phyloP scores from a whole-genome alignment of 2,888 invertebrate species.

The Trichogramma dendrolimi region DNA sequence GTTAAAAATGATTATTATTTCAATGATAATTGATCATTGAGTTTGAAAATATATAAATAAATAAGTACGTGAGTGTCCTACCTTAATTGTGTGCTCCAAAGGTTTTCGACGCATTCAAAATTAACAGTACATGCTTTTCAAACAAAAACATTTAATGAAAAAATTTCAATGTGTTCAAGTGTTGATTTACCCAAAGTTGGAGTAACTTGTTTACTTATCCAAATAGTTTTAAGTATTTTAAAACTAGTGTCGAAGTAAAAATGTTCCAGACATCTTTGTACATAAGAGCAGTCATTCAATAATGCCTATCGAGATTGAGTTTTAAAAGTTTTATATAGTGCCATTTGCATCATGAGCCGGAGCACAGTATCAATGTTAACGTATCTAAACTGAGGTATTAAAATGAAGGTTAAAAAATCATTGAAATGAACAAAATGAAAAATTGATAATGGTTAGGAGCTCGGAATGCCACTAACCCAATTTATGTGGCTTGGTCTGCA shows the following conservation, averaged over 20 bases:
- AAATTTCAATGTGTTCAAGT: conserved; percentile 21
- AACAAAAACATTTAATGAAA: conserved; percentile 12
- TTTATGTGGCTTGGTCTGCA: conserved; percentile 54
- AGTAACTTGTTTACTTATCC: neutral
- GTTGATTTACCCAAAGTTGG: conserved; percentile 15
- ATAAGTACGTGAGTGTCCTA: conserved; percentile 9
- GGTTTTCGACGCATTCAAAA: conserved; percentile 25
- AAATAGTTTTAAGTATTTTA: conserved; percentile 19
- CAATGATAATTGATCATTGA: too few relatives aligned
- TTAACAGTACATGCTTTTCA: conserved; percentile 20
- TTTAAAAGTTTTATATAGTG: conserved; percentile 26
- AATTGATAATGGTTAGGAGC: conserved; percentile 26
- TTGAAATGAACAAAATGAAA: conserved; percentile 1
- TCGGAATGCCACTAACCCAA: conserved; percentile 53
- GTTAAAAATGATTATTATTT: too few relatives aligned
- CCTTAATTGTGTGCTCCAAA: conserved; percentile 25
- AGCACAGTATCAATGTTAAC: conserved; percentile 28
- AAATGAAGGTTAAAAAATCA: conserved; percentile 27
- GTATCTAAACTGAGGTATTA: conserved; percentile 29
- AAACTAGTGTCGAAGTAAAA: conserved; percentile 7
- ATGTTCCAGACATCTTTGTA: conserved; percentile 25
- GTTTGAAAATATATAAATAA: too few relatives aligned
- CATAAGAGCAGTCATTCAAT: conserved; percentile 18
- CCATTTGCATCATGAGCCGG: conserved; percentile 29
- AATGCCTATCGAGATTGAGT: conserved; percentile 28